These are phyloP conservation scores for Takifugu bimaculatus DNA, from an alignment of 2,113 vertebrate genomes.

Conservation along the genomic window DNA sequence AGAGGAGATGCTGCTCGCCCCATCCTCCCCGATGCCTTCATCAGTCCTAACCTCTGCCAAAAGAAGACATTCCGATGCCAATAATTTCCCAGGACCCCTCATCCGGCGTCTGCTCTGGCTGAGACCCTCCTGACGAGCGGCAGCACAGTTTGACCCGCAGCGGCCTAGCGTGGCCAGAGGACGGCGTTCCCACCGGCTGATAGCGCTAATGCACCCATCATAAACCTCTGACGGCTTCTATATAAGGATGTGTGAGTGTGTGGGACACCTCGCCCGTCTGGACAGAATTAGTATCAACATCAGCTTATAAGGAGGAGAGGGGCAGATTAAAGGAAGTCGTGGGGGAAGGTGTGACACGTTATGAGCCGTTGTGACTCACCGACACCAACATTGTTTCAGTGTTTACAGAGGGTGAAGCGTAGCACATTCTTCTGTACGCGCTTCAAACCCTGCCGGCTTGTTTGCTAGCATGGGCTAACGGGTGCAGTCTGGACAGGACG, in stretches of 20 bases:
- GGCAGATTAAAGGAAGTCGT: slow-evolving; percentile 33
- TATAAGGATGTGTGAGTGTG: slow-evolving; percentile 58
- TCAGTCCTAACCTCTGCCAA: not conserved
- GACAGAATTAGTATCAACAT: slow-evolving; percentile 68
- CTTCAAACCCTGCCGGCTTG: slow-evolving; percentile 8
- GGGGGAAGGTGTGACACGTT: slow-evolving; percentile 27
- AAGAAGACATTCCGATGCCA: slow-evolving; percentile 20
- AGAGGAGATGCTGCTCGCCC: slow-evolving; percentile 19
- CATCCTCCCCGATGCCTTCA: slow-evolving; percentile 5
- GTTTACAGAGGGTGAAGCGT: slow-evolving; percentile 43
- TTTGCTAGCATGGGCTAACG: slow-evolving; percentile 7
- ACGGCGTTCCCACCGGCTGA: slow-evolving; percentile 41
- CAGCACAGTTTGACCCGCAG: not conserved
- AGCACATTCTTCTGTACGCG: slow-evolving; percentile 36
- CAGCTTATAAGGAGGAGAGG: slow-evolving; percentile 74
- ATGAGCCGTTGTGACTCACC: slow-evolving; percentile 55
- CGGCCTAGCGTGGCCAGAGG: slow-evolving; percentile 29
- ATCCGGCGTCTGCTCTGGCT: not conserved
- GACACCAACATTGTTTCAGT: slow-evolving; percentile 36
- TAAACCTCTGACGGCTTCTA: slow-evolving; percentile 55
- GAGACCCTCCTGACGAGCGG: slow-evolving; percentile 4
- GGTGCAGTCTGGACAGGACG: slow-evolving; percentile 43
- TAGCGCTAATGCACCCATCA: slow-evolving; percentile 44
- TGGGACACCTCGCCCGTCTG: slow-evolving; percentile 56
- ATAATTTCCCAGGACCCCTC: slow-evolving; percentile 18